Evolutionary conservation across 2,113 vertebrate species (phyloP), one percentile per base, ranked within the genome.

Genomic region (Hyperopisus bebe): DNA sequence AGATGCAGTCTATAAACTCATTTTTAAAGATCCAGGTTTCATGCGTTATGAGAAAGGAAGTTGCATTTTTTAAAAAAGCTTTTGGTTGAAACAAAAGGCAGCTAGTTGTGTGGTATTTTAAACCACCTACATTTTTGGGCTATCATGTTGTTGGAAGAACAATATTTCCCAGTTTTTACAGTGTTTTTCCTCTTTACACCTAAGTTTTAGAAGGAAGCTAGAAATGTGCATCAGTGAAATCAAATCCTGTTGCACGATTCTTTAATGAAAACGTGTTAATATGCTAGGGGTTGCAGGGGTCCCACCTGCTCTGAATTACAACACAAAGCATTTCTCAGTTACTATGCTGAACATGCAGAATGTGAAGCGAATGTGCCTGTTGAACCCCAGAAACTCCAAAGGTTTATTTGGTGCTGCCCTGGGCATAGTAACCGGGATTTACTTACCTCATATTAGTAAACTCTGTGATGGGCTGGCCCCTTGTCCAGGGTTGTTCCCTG

Each of bases 261-360:
- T 84, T 47, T 84, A 46, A 84, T 82, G 62, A 70, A 82, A 82
- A 21, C 1, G 77, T 82, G 39, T 44, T 82, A 82, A 82, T 82
- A 13, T 82, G 77, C 77, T 82, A 3, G 39, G 35, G 77, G 77
- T 82, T 39, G 77, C 77, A 82, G 77, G 15, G 42, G 39, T 39
- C 77, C 77, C 39, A 82, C 35, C 77, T 82, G 77, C 42, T 82
- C 77, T 82, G 31, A 82, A 82, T 82, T 82, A 82, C 31, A 44
- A 24, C 39, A 44, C 77, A 44, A 44, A 44, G 77, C 42, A 39
- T 10, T 70, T 70, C 62, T 70, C 62, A 11, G n/a, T 70, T 70
- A 70, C 62, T 31, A 13, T 87, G 35, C 27, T 35, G 47, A 53
- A 27, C 24, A 35, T 86, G 46, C 44, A 86, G 19, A 58, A 58